Evolutionary conservation across 2,888 invertebrate genomes (phyloP).

Genomic region (Polydrusus tereticollis): DNA sequence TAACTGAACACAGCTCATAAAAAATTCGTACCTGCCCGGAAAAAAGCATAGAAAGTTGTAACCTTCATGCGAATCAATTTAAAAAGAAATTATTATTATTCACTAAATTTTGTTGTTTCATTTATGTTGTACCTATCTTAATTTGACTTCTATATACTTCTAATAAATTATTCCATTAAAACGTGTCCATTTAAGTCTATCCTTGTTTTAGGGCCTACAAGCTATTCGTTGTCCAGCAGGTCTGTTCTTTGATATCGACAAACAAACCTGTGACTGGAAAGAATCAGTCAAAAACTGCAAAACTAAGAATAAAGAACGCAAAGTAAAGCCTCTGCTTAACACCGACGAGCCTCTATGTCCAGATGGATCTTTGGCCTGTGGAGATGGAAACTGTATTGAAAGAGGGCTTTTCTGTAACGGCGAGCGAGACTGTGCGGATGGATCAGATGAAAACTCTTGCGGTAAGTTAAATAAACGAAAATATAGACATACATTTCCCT

Average conservation of each 20-base stretch:
- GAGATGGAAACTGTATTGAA: slow-evolving; percentile 88
- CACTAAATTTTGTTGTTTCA: no score
- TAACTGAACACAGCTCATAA: no score
- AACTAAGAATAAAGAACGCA: slow-evolving; percentile 88
- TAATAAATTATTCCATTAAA: not conserved
- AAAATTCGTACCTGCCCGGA: no score
- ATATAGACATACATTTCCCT: no score
- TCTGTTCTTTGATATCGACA: slow-evolving; percentile 93
- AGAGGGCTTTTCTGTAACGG: slow-evolving; percentile 94
- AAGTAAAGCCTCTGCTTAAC: slow-evolving; percentile 86
- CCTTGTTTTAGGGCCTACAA: slow-evolving; percentile 81
- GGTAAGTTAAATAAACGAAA: slow-evolving; percentile 71
- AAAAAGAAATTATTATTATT: no score
- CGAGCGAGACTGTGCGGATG: slow-evolving; percentile 89
- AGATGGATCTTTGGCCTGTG: slow-evolving; percentile 89
- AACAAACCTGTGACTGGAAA: slow-evolving; percentile 96
- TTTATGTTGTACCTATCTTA: no score
- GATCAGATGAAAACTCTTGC: slow-evolving; percentile 91
- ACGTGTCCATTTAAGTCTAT: not conserved
- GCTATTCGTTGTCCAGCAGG: slow-evolving; percentile 94
- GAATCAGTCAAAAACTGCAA: slow-evolving; percentile 94
- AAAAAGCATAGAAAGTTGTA: no score
- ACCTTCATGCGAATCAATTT: no score
- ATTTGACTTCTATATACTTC: no score
- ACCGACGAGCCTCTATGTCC: slow-evolving; percentile 92